A percentile compares a stretch with the other conserved stretches of the same genome.
Evolutionary conservation across 2,113 vertebrate genomes (phyloP).

Genomic region (Passer montanus): DNA sequence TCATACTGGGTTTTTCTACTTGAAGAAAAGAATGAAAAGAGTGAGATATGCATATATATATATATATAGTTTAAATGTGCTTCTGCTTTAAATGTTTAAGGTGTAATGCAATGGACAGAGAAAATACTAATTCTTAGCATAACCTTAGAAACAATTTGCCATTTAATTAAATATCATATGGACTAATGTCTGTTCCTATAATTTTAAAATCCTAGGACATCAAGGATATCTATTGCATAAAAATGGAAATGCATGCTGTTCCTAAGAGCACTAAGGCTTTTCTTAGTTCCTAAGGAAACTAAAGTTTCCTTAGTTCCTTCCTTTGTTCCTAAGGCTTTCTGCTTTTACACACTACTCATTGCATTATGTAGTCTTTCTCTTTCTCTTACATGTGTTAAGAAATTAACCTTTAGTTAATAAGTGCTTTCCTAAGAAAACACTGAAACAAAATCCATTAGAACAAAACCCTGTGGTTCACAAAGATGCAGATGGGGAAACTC

Average conservation of each 20-base stretch:
- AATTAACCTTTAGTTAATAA: not conserved
- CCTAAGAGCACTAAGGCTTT: not conserved
- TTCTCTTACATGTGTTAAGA: not conserved
- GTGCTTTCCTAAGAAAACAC: not conserved
- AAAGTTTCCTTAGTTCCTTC: too few species aligned
- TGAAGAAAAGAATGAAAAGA: not conserved
- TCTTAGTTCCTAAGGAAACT: too few species aligned
- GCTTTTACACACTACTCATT: not conserved
- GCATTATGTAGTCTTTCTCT: not conserved
- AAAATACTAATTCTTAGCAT: not conserved
- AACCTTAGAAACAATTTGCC: not conserved
- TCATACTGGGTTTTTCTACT: rapidly evolving
- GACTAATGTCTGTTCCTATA: not conserved
- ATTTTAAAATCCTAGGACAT: not conserved
- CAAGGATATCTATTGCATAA: not conserved
- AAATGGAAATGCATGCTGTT: not conserved
- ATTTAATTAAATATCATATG: not conserved
- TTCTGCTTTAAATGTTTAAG: not conserved
- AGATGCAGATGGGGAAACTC: not conserved
- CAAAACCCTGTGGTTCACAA: not conserved
- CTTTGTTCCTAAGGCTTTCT: not conserved
- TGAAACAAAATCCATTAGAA: not conserved
- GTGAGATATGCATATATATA: not conserved
- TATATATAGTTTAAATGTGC: not conserved
- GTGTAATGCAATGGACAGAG: not conserved